Evolutionary conservation across 1,140 invertebrate species (phyloP), one percentile per base, ranked within the genome.

Genomic region (Pseudomyrmex dendroicus): DNA sequence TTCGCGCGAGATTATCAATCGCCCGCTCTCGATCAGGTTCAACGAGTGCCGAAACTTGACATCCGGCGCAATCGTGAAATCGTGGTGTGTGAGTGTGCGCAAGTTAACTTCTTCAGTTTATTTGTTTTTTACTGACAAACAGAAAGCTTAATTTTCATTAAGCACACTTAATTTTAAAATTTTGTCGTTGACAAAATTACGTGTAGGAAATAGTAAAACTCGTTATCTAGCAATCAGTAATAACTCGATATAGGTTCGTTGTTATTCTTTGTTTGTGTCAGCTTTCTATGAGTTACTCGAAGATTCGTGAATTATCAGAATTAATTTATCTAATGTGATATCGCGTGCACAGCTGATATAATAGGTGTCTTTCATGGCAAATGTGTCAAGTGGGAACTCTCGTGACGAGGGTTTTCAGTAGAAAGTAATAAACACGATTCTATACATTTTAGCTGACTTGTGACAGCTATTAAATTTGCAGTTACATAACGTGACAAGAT

Each of bases 291-390:
- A n/a, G 54, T 20, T 25, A n/a, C 82, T 64, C 66, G 7, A 22
- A 66, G 20, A 83, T 66, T 12, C 54, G 66, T 80, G 66, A 80
- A 56, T 80, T 80, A 80, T 59, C 76, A 70, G 54, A 25, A 61
- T 61, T 80, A 70, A 80, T 80, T 70, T 80, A 72, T 72, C 76
- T 80, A 72, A 80, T 72, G 54, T 61, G 8, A 59, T 12, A 78
- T 78, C 74, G 74, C 74, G 35, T 68, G 35, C 2, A 20, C 2
- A 13, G 50, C 3, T 44, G 35, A 52, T 3, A 15, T 52, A 78
- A n/a, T 15, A 46, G 2, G 20, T 68, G 46, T 70, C 52, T 64
- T 57, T 50, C 1, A 17, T 8, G 15, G 2, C 20, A 48, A 70
- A 56, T 70, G 52, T 78, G 76, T 70, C 52, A 78, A 78, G 64